Evolutionary conservation across 2,113 vertebrate genomes (phyloP), one percentile per base, ranked within the genome.

Genomic region (Myotis yumanensis): DNA sequence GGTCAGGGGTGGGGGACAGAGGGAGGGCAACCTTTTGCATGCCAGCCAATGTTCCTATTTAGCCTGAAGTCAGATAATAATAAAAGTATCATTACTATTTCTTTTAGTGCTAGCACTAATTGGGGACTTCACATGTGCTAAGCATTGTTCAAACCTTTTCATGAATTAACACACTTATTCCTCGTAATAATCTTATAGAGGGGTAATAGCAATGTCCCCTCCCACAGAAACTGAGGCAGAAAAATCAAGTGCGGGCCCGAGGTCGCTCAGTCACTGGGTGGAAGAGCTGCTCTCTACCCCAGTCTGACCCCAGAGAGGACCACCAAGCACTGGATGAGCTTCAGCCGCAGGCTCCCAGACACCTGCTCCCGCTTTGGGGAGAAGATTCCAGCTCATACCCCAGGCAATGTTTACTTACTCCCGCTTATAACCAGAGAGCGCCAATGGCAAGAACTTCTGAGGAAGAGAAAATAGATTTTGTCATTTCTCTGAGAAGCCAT

Each of bases 381-480:
- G 69, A 46, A 32, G n/a, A 66, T 6, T 8, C 52, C 81, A 46
- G 40, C 72, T 95, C 52, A 17, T 20, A 18, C 32, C 37, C 30
- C 15, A n/a, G 57, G 71, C 46, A 30, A 54, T 83, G 66, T 86
- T 75, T 54, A 66, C 75, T 93, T 48, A 17, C 37, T 57, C 76
- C 11, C 8, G 88, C 68, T 87, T 68, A 46, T 11, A 82, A 76
- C 3, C 11, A 85, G 86, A 92, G 32, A 32, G 32, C 59, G 71
- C 51, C 72, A 86, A 59, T 0, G 4, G 69, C 14, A 1, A 73
- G 85, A 90, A 57, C 37, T 54, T 16, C 25, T 0, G 32, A 79
- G 37, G 40, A 85, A 89, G 79, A 96, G 80, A 92, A 96, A 96
- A 90, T 89, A 75, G 91, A 89, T 93, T 86, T 57, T 92, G 64